Conservation (phyloP, 2,113 vertebrate species). For the Spizaetus ornatus region DNA sequence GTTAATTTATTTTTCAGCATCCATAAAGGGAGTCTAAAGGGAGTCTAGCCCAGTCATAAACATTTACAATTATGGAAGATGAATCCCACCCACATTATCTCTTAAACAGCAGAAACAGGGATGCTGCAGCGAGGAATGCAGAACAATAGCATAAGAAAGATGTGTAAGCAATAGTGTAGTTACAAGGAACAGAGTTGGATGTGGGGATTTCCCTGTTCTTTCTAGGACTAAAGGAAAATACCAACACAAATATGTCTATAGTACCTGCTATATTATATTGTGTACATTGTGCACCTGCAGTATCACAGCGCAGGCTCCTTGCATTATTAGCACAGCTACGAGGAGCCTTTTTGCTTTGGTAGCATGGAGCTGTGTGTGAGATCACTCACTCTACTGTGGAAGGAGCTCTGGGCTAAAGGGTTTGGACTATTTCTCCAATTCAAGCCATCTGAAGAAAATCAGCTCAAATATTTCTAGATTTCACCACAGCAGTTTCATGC, state of each 20-base stretch:
- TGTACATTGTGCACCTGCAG: not conserved
- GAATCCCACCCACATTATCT: not conserved
- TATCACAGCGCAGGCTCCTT: not conserved
- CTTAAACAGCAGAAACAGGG: not conserved
- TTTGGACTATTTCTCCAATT: not conserved
- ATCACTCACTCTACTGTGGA: not conserved
- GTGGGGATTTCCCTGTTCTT: not conserved
- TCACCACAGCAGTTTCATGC: not conserved
- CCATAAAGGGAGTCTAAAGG: not conserved
- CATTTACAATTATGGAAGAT: not conserved
- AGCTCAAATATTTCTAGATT: not conserved
- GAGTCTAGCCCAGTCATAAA: not conserved
- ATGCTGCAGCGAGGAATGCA: not conserved
- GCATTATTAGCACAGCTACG: not conserved
- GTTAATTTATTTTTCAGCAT: not conserved
- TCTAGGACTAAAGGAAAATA: not conserved
- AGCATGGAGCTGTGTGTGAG: not conserved
- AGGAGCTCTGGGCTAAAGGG: not conserved
- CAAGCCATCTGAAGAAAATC: not conserved
- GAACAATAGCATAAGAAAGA: not conserved
- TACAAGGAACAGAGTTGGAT: not conserved
- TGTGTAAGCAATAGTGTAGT: not conserved
- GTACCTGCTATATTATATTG: not conserved
- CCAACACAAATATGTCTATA: not conserved
- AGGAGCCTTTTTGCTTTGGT: not conserved